Evolutionary conservation across 1,140 invertebrate species (phyloP).

Genomic region (Littorina saxatilis): DNA sequence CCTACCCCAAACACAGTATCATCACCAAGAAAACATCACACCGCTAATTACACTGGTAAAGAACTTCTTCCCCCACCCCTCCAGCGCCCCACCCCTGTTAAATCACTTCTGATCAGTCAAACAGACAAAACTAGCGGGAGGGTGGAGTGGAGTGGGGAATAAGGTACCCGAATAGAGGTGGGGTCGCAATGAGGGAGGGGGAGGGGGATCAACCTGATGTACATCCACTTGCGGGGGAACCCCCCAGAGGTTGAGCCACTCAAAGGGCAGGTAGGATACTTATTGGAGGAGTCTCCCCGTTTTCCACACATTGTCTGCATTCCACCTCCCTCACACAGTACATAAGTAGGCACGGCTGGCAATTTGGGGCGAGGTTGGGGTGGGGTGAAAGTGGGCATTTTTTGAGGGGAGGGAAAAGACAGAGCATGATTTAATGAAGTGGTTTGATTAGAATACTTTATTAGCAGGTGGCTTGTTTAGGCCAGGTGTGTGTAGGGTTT

Average conservation of each 20-base stretch:
- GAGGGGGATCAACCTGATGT: no score
- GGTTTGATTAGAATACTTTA: not conserved
- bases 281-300: not conserved
- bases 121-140: no score
- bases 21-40: no score
- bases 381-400: not conserved
- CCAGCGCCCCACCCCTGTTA: no score
- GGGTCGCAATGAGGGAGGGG: not conserved
- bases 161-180: not conserved
- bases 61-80: no score
- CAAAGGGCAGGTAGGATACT: not conserved
- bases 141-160: no score
- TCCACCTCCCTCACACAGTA: not conserved
- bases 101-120: no score
- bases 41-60: no score
- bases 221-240: no score
- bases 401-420: not conserved
- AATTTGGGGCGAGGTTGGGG: not conserved
- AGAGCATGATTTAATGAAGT: constrained; percentile 9
- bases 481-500: not conserved
- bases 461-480: not conserved
- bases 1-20: no score
- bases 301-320: not conserved
- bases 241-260: not conserved
- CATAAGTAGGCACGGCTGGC: no score